Conservation (phyloP, 2,113 vertebrate genomes). For the Redunca redunca region DNA sequence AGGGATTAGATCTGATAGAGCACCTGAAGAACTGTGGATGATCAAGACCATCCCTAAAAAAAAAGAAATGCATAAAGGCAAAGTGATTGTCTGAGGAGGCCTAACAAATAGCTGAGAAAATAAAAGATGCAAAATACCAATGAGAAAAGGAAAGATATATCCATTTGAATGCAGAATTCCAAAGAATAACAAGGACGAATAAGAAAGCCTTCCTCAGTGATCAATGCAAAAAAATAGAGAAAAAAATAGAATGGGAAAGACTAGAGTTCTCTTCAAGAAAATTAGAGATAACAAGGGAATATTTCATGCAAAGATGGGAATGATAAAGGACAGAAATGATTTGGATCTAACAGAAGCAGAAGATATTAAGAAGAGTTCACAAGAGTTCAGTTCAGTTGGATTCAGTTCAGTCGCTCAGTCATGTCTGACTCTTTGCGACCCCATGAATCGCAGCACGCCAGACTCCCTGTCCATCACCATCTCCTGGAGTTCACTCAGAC, state of each 20-base stretch:
- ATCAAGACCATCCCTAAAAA: background rate
- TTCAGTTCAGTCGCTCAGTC: too few species aligned
- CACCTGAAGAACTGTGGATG: background rate
- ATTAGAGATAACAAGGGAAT: background rate
- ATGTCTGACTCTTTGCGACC: too few species aligned
- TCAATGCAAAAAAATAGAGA: background rate
- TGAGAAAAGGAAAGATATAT: background rate
- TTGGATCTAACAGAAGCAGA: background rate
- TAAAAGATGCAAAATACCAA: background rate
- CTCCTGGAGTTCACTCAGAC: too few species aligned
- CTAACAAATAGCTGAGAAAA: background rate
- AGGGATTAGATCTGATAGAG: background rate
- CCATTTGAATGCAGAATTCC: background rate
- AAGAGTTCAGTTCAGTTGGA: background rate
- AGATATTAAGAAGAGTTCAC: background rate
- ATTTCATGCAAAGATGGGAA: background rate
- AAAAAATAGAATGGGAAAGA: background rate
- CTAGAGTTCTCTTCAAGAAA: background rate
- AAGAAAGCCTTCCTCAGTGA: background rate
- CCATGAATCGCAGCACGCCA: too few species aligned
- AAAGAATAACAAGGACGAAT: background rate
- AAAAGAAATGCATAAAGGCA: background rate
- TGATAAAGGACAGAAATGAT: background rate
- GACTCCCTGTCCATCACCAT: too few species aligned
- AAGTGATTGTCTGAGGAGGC: background rate